A percentile compares a stretch with the other conserved stretches of the same genome.
Conservation (phyloP, 2,888 invertebrate genomes). For the Amphimallon solstitiale region DNA sequence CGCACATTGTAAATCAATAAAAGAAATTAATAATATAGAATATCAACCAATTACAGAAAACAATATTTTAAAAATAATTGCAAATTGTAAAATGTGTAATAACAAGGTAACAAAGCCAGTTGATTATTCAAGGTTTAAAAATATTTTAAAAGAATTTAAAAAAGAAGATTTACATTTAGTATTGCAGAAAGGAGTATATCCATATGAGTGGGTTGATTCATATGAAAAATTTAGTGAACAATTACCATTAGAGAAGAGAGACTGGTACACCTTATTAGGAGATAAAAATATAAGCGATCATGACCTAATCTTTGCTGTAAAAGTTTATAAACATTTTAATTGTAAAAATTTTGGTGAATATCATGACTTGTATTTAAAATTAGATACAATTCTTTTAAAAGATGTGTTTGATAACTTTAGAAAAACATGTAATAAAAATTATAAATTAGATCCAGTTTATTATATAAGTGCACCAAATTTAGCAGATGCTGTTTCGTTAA, state of each 20-base stretch:
- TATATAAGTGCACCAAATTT: constrained; percentile 14
- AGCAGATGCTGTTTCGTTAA: constrained; percentile 11
- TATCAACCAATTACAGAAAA: constrained; percentile 32
- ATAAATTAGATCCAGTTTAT: constrained; percentile 37
- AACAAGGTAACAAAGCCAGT: constrained; percentile 34
- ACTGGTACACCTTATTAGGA: constrained; percentile 32
- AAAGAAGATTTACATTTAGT: constrained; percentile 23
- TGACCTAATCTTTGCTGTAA: constrained; percentile 4
- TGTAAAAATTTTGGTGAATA: constrained; percentile 37
- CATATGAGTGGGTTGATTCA: constrained; percentile 28
- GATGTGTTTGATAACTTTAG: constrained; percentile 37
- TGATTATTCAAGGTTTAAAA: constrained; percentile 31
- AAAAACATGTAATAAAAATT: constrained; percentile 32
- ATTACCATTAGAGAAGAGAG: constrained; percentile 35
- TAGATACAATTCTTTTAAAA: constrained; percentile 36
- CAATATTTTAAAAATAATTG: constrained; percentile 35
- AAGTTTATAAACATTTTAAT: constrained; percentile 37
- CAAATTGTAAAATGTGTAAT: constrained; percentile 37
- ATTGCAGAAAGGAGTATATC: constrained; percentile 32
- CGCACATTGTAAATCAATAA: not conserved
- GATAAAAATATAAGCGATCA: constrained; percentile 29
- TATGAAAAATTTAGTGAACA: constrained; percentile 33
- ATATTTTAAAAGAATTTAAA: constrained; percentile 30
- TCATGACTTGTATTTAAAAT: constrained; percentile 36
- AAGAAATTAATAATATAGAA: constrained; percentile 34